Evolutionary conservation across 2,888 invertebrate species (phyloP).

Genomic region (Phaedon cochleariae): DNA sequence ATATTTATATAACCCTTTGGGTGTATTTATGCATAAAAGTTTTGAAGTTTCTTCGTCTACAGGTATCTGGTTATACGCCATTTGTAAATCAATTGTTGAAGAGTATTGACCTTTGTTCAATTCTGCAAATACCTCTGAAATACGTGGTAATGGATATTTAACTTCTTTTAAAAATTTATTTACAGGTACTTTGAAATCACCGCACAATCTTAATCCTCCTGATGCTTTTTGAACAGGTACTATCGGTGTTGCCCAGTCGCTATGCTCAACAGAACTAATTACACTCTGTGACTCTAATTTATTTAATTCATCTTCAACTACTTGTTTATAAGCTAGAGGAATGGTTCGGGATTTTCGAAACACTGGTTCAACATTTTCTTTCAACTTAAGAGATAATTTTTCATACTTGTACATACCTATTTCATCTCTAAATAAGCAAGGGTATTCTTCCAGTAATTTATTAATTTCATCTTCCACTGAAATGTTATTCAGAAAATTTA

Average conservation of each 20-base stretch:
- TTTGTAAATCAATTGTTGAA: neutral
- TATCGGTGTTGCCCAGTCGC: slow-evolving; percentile 40
- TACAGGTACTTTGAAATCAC: slow-evolving; percentile 43
- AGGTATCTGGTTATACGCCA: neutral
- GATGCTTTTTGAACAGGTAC: slow-evolving; percentile 40
- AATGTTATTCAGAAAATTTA: no score
- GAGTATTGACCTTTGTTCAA: no score
- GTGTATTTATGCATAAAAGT: neutral
- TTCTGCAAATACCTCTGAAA: no score
- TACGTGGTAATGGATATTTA: neutral
- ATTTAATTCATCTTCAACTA: neutral
- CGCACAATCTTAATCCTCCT: slow-evolving; percentile 40
- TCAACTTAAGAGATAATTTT: neutral
- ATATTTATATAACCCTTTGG: neutral
- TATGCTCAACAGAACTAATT: neutral
- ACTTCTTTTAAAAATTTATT: neutral
- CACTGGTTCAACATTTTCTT: neutral
- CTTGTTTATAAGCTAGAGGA: neutral
- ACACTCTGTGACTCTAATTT: neutral
- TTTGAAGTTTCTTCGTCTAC: neutral
- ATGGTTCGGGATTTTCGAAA: neutral
- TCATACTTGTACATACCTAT: no score
- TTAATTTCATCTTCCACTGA: no score
- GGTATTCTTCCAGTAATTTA: no score
- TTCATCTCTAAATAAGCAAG: no score